Percentiles rank a stretch among this genome's conserved stretches.
Evolutionary conservation across 2,797 vertebrate genomes (phyloP).

Genomic region (Spheniscus humboldti): DNA sequence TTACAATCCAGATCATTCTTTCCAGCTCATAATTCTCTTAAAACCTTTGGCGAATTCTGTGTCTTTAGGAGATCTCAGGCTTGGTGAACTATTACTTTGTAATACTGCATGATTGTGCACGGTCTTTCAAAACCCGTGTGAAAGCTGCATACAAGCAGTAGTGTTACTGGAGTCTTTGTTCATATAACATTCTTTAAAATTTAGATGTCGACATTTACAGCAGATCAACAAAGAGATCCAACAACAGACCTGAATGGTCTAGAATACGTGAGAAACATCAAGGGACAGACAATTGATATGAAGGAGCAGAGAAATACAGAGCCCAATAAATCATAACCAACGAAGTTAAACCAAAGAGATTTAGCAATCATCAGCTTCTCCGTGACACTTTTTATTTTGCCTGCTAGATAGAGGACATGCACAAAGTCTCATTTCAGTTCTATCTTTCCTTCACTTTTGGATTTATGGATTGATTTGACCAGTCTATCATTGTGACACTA

Average conservation of each 20-base stretch:
- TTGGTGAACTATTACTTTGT: background rate
- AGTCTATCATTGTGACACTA: background rate
- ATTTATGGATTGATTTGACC: background rate
- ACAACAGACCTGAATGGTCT: background rate
- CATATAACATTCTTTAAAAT: background rate
- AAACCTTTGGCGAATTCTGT: background rate
- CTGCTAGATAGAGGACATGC: background rate
- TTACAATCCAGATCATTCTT: background rate
- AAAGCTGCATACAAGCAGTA: background rate
- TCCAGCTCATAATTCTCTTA: background rate
- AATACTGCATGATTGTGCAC: background rate
- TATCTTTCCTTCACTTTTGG: background rate
- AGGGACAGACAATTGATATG: background rate
- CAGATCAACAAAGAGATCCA: background rate
- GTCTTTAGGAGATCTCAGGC: background rate
- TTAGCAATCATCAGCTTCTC: background rate
- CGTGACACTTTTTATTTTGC: background rate
- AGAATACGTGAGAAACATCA: background rate
- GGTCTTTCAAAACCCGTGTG: background rate
- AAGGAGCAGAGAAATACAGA: background rate
- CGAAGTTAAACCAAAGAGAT: background rate
- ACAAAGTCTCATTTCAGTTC: background rate
- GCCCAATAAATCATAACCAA: background rate
- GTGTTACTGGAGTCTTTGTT: background rate
- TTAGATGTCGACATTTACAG: background rate